phyloP scores from a whole-genome alignment of 2,888 invertebrate species.

The Tipula confusa region DNA sequence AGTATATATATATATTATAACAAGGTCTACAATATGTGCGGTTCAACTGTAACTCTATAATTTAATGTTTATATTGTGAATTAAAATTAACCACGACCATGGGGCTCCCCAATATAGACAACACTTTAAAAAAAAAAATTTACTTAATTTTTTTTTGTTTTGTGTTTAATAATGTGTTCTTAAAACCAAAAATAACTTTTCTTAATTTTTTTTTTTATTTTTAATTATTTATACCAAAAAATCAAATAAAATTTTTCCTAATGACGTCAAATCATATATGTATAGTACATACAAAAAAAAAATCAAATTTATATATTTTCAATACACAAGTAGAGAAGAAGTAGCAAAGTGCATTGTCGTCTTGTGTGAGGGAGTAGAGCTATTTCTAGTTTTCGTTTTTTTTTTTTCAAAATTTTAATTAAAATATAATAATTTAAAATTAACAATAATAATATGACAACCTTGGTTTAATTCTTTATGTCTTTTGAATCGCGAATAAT shows the following conservation, averaged over 20 bases:
- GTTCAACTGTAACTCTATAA: not conserved
- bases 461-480: not conserved
- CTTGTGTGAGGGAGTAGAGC: constrained; percentile 12
- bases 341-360: not conserved
- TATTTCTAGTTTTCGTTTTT: not conserved
- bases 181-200: constrained; percentile 25
- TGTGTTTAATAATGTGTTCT: constrained; percentile 25
- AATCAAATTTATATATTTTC: no score
- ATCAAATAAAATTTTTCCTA: not conserved
- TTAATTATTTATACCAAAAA: constrained; percentile 16
- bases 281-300: not conserved
- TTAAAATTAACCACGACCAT: constrained; percentile 20
- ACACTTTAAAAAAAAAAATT: not conserved
- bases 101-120: constrained; percentile 25
- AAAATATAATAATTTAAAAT: constrained; percentile 25
- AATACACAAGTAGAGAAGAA: not conserved
- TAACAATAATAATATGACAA: not conserved
- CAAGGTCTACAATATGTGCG: not conserved
- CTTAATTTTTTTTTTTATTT: not conserved
- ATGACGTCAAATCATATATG: not conserved
- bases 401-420: not conserved
- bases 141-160: not conserved
- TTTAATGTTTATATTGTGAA: constrained; percentile 8
- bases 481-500: not conserved
- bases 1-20: no score